Base-by-base conservation (phyloP, 2,113 vertebrate genomes). In the Naja naja region DNA sequence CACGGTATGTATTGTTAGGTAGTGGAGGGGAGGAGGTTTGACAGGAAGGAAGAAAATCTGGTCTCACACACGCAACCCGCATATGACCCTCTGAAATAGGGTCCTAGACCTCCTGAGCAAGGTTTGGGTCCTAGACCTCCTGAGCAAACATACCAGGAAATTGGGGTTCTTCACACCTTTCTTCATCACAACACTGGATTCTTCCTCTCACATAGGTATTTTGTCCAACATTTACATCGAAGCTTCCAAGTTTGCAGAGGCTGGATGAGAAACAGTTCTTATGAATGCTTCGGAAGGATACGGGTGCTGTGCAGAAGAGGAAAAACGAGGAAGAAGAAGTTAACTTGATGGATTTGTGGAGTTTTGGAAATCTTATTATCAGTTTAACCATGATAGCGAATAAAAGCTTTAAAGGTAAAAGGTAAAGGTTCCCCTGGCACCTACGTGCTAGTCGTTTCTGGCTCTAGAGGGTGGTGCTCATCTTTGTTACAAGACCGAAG, bases 231-330 rank as follows among this genome's bases (percentile, higher is more conserved):
- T 90, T 39, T 39, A 69, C 1, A 12, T 90, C 89, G 2, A 18
- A 4, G 0, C 1, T 5, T 2, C 3, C 43, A 64, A 49, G 22
- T n/a, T 64, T 49, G 34, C 89, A 90, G 16, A n/a, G 2, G 20
- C 60, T 90, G 89, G 64, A 53, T 39, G 30, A n/a, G n/a, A 11
- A n/a, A 43, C 89, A 90, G 30, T 81, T 34, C 49, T 11, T 90
- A 39, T 3, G 1, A 1, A 53, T 3, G 1, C 0, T 3, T 12
- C 18, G n/a, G 2, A 25, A 0, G 3, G 64, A 53, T 0, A 39
- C 0, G 0, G 47, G 49, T 39, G 1, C 89, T 90, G n/a, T 30
- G 18, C 3, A 9, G 2, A 53, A 7, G 20, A 69, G 20, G 23
- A 16, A 54, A 49, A 23, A 53, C 3, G n/a, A 25, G 25, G 16